Evolutionary conservation across 2,888 invertebrate species (phyloP).

Genomic region (Halictus quadricinctus): DNA sequence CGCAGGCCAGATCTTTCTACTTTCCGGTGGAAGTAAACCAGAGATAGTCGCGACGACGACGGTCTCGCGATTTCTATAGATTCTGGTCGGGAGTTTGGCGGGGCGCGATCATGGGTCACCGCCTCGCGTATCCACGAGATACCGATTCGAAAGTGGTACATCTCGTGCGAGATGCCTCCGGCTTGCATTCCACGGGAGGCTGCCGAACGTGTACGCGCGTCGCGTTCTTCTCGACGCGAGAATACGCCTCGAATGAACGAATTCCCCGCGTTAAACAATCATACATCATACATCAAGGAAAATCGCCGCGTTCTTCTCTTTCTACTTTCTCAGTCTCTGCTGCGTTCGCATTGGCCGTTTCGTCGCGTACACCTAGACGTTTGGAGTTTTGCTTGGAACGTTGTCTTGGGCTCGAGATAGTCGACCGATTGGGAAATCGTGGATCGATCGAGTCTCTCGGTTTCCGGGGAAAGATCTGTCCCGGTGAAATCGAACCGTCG

Average conservation of each 20-base stretch:
- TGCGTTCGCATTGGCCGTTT: neutral
- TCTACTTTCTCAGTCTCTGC: no score
- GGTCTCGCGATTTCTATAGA: neutral
- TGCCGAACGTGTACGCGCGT: slow-evolving; percentile 59
- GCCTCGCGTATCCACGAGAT: slow-evolving; percentile 66
- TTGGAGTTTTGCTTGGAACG: neutral
- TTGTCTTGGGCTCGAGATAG: neutral
- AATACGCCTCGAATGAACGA: slow-evolving; percentile 5
- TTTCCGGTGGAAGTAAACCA: neutral
- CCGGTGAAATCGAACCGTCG: neutral
- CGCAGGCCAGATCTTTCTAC: neutral
- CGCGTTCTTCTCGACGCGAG: slow-evolving; percentile 36
- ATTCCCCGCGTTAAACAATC: neutral
- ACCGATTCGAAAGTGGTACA: slow-evolving; percentile 78
- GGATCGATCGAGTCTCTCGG: no score
- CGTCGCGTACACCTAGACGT: no score
- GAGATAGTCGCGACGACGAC: neutral
- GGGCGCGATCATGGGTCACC: slow-evolving; percentile 53
- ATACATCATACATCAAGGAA: no score
- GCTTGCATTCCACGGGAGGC: slow-evolving; percentile 71
- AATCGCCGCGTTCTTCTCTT: neutral
- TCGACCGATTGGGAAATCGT: neutral
- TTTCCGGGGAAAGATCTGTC: neutral
- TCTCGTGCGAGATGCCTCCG: slow-evolving; percentile 74
- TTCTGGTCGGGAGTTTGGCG: slow-evolving; percentile 8